Conservation (phyloP, 1,140 invertebrate species). For the Macrobrachium rosenbergii region DNA sequence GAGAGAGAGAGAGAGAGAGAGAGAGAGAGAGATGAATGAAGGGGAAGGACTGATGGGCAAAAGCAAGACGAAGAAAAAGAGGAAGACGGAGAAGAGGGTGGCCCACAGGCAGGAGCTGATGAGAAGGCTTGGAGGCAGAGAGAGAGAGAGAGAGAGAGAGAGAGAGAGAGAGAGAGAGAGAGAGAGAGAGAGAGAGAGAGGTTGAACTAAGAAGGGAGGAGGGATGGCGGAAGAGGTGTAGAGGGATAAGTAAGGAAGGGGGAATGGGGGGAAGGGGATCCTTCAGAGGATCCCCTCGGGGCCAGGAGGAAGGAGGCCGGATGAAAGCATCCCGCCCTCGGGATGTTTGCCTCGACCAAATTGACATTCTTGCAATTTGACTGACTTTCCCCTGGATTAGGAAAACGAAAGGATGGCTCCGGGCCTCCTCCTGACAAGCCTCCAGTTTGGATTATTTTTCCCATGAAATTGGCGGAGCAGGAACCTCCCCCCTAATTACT, state of each 20-base stretch:
- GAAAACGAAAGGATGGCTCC: slow-evolving; percentile 55
- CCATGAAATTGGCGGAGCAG: slow-evolving; percentile 16
- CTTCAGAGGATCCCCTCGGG: not conserved
- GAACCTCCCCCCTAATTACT: not conserved
- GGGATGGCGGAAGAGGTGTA: not conserved
- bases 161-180: not conserved
- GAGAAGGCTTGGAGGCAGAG: not conserved
- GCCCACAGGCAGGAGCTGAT: not conserved
- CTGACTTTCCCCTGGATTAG: slow-evolving; percentile 61
- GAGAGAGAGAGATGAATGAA: not conserved
- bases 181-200: not conserved
- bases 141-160: not conserved
- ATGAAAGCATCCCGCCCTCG: slow-evolving; percentile 45
- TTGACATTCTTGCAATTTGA: slow-evolving; percentile 65
- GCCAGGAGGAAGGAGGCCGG: slow-evolving; percentile 42
- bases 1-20: not conserved
- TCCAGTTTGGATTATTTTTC: slow-evolving; percentile 16
- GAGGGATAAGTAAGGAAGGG: not conserved
- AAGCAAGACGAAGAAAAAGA: not conserved
- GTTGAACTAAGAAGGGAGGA: not conserved
- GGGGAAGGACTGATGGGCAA: not conserved
- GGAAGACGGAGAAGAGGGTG: not conserved
- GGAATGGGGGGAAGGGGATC: not conserved
- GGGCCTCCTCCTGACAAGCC: slow-evolving; percentile 1
- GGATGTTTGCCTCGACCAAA: slow-evolving; percentile 62